Evolutionary conservation across 2,113 vertebrate genomes (phyloP).

Genomic region (Tupaia tana): DNA sequence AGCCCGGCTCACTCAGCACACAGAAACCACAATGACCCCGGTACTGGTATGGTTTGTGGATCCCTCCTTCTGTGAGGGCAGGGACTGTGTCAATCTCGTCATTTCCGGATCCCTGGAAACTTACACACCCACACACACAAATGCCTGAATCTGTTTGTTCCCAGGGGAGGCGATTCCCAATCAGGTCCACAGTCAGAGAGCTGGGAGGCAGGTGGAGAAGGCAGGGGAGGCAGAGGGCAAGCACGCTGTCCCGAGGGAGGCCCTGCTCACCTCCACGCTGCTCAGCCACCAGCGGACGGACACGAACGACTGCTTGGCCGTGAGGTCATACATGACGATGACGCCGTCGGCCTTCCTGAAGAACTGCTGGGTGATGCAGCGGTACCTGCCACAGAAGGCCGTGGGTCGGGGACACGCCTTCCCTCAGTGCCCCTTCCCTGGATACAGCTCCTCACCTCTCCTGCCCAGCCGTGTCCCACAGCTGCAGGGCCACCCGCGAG

Average conservation of each 20-base stretch:
- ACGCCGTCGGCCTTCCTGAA: slow-evolving; percentile 96
- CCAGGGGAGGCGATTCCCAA: background rate
- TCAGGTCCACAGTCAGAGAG: background rate
- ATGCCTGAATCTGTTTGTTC: rapidly evolving
- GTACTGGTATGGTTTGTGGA: background rate
- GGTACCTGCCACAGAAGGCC: slow-evolving; percentile 86
- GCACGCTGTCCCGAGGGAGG: background rate
- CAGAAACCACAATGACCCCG: too few species aligned
- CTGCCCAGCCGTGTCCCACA: slow-evolving; percentile 97
- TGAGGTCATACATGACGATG: slow-evolving; percentile 95
- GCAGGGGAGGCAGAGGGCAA: background rate
- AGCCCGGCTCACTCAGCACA: background rate
- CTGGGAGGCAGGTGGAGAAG: background rate
- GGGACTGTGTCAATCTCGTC: background rate
- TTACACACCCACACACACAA: rapidly evolving
- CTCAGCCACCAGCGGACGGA: slow-evolving; percentile 91
- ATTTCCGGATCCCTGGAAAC: background rate
- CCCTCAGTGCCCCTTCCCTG: too few species aligned
- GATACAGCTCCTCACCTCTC: slow-evolving; percentile 88
- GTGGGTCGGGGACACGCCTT: background rate
- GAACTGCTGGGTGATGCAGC: slow-evolving; percentile 96
- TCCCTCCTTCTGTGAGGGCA: background rate
- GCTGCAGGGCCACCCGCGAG: slow-evolving; percentile 91
- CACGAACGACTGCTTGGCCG: slow-evolving; percentile 90
- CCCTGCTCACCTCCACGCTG: slow-evolving; percentile 90